Percentiles rank a stretch among this genome's conserved stretches.
phyloP scores from a whole-genome alignment of 2,797 vertebrate species.

The Myotis pilosus region DNA sequence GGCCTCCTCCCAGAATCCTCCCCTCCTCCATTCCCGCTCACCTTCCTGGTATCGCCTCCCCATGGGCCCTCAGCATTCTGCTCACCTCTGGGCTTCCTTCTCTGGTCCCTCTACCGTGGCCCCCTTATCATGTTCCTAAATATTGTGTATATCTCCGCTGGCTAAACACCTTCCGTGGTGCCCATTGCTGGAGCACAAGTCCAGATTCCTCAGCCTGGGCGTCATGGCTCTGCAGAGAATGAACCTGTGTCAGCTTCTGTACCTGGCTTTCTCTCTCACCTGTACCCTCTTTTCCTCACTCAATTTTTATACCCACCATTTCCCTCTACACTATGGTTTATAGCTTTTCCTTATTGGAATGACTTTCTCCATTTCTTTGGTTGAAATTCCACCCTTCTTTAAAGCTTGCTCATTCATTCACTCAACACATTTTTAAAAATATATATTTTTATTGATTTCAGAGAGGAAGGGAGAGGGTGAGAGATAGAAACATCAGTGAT shows the following conservation, averaged over 20 bases:
- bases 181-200: not conserved
- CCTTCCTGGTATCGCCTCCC: not conserved
- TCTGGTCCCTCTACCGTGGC: no score
- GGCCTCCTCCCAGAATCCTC: not conserved
- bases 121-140: not conserved
- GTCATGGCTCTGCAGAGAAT: not conserved
- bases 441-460: no score
- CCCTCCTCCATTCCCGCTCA: not conserved
- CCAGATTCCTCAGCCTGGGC: not conserved
- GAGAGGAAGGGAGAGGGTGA: no score
- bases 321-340: not conserved
- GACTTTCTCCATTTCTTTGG: not conserved
- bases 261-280: not conserved
- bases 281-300: not conserved
- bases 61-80: not conserved
- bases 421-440: not conserved
- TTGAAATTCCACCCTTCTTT: not conserved
- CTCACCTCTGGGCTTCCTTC: not conserved
- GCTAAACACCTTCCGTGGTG: not conserved
- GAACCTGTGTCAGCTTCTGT: not conserved
- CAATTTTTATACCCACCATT: not conserved
- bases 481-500: no score
- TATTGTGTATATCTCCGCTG: not conserved
- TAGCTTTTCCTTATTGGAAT: not conserved
- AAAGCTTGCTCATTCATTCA: not conserved